A percentile compares a stretch with the other conserved stretches of the same genome.
Evolutionary conservation across 2,113 vertebrate species (phyloP).

Genomic region (Phalacrocorax brasilianus): DNA sequence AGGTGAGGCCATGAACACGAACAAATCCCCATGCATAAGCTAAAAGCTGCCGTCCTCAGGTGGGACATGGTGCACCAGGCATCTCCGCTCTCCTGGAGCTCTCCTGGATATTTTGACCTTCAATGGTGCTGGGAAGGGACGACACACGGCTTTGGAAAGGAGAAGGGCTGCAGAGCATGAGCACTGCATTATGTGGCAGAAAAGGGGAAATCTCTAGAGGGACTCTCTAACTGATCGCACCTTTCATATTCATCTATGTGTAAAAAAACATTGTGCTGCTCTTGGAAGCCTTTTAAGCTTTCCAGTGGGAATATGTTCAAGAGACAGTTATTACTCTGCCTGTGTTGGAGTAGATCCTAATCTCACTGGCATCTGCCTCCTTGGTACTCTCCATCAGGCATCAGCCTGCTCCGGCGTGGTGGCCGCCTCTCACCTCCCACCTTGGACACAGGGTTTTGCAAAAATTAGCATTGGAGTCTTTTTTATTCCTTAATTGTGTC

Average conservation of each 20-base stretch:
- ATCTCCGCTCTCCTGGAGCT: background rate
- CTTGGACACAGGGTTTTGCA: background rate
- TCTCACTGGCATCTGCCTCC: background rate
- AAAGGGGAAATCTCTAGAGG: background rate
- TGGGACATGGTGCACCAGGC: accelerated
- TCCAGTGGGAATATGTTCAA: constrained; percentile 33
- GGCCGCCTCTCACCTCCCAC: background rate
- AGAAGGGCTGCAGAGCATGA: background rate
- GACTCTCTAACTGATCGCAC: background rate
- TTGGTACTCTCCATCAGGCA: background rate
- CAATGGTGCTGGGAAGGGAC: background rate
- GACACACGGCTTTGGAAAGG: background rate
- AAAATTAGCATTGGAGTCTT: background rate
- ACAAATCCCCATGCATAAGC: background rate
- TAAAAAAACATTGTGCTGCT: constrained; percentile 34
- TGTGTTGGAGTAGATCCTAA: background rate
- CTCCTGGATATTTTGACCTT: background rate
- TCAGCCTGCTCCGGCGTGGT: background rate
- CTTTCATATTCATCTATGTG: constrained; percentile 16
- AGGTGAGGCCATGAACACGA: background rate
- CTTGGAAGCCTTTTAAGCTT: constrained; percentile 33
- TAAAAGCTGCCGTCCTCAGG: background rate
- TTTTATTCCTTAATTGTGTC: background rate
- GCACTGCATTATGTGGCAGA: background rate
- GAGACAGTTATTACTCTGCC: background rate